Percentiles rank a stretch among this genome's conserved stretches.
Conservation (phyloP, 2,113 vertebrate genomes). For the Fregetta grallaria region DNA sequence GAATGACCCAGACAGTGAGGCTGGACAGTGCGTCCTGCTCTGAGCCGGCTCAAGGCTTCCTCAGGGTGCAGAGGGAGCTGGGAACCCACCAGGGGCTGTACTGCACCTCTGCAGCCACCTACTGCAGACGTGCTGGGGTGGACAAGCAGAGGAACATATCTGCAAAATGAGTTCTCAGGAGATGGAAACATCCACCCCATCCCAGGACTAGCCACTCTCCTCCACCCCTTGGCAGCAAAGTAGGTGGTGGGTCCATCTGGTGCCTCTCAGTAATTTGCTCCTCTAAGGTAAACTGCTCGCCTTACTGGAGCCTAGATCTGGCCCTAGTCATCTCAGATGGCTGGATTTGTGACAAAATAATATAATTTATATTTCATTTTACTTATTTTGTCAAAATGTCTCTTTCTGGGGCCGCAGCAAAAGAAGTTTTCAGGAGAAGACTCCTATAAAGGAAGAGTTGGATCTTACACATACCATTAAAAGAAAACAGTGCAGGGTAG, state of each 20-base stretch:
- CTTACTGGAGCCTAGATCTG: background rate
- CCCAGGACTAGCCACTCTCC: background rate
- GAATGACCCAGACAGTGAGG: background rate
- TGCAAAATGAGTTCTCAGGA: background rate
- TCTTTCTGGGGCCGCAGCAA: background rate
- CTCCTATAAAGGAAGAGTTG: background rate
- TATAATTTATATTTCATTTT: background rate
- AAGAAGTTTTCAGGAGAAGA: background rate
- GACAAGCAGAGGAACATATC: background rate
- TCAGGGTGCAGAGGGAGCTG: background rate
- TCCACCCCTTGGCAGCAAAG: background rate
- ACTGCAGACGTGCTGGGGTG: background rate
- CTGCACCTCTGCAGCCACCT: background rate
- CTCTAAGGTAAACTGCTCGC: background rate
- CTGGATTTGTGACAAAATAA: background rate
- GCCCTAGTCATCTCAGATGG: background rate
- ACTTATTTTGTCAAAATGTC: background rate
- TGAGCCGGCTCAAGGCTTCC: background rate
- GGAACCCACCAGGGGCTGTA: background rate
- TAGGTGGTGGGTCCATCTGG: background rate
- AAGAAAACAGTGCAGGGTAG: background rate
- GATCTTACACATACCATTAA: background rate
- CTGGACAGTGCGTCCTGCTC: fast-evolving
- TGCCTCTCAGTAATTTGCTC: background rate
- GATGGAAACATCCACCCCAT: background rate